Evolutionary conservation across 2,888 invertebrate genomes (phyloP), one percentile per base, ranked within the genome.

Genomic region (Stenchaetothrips biformis): DNA sequence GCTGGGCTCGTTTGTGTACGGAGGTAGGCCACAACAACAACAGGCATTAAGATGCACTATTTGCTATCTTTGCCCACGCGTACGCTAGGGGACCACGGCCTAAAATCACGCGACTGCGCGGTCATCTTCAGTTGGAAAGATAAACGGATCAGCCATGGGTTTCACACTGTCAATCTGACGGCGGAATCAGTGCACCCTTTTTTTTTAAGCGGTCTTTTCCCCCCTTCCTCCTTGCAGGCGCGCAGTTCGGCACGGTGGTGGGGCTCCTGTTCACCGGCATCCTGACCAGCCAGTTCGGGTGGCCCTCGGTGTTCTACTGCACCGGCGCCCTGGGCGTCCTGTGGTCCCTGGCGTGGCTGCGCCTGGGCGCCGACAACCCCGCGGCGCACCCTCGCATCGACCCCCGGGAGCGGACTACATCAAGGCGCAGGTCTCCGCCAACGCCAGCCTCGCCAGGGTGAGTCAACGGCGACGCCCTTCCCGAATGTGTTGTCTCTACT

Each of bases 1-100:
- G 13, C 82, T 86, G 80, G 84, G 85, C 13, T 83, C 86, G 2
- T 83, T 86, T 80, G 83, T 86, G 11, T 86, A 86, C 80, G 27
- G 82, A 83, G 86, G 86, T 74, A 25, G 25, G 67, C 25, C 25
- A 0, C 7, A 7, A 7, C 53, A 18, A 53, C 53, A 13, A 53
- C 53, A 18, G 11, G 53, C 53, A 13, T 8, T 18, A 53, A 11
- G 18, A 53, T 53, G 53, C 18, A 18, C 6, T 13, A 0, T 18
- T 37, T 1, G 37, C 37, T 37, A 37, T 37, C 37, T 37, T 37
- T 4, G 37, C 1, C 37, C 37, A 37, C 37, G 53, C 53, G 11
- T 13, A 8, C 53, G 16, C 53, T 9, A 4, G 13, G 4, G 16
- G 18, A 53, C 53, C 18, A 13, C 13, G 53, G 53, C 53, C 8